A percentile compares a stretch with the other conserved stretches of the same genome.
These are phyloP conservation scores for Parelbella ahira DNA, from an alignment of 2,888 invertebrate genomes.

Conservation along the genomic window DNA sequence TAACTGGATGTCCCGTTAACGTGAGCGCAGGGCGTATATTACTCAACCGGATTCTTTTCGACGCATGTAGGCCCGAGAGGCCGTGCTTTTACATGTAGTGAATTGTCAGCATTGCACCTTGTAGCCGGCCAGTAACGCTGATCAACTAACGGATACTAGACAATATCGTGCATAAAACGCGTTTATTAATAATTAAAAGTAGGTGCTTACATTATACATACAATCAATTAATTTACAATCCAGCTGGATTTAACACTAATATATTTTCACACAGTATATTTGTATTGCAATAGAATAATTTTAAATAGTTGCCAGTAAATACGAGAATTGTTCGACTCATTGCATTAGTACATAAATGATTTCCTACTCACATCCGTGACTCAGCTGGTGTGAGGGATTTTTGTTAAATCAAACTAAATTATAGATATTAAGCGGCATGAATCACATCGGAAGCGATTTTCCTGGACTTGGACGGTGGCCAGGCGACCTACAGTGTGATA, in stretches of 20 bases:
- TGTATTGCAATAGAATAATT: too few species aligned
- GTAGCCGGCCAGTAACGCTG: conserved; percentile 55
- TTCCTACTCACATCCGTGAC: too few species aligned
- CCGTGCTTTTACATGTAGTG: conserved; percentile 6
- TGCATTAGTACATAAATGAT: too few species aligned
- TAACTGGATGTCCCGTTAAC: conserved; percentile 77
- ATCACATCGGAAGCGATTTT: conserved; percentile 16
- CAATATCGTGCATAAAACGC: too few species aligned
- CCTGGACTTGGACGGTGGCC: conserved; percentile 16
- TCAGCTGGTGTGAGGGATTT: background rate
- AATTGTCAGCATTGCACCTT: background rate
- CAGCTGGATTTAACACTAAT: too few species aligned
- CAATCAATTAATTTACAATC: too few species aligned
- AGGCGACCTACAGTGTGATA: conserved; percentile 44
- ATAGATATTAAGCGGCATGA: conserved; percentile 6
- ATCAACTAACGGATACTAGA: conserved; percentile 71
- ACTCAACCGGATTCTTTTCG: conserved; percentile 66
- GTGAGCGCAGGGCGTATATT: conserved; percentile 58
- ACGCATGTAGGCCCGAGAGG: conserved; percentile 34
- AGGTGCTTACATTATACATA: conserved; percentile 3
- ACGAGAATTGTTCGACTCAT: too few species aligned
- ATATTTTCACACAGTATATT: too few species aligned
- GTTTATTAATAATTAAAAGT: too few species aligned
- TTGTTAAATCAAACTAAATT: conserved; percentile 9
- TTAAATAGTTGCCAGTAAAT: too few species aligned